Base-by-base conservation (phyloP, 2,797 vertebrate species). In the Gypaetus barbatus region DNA sequence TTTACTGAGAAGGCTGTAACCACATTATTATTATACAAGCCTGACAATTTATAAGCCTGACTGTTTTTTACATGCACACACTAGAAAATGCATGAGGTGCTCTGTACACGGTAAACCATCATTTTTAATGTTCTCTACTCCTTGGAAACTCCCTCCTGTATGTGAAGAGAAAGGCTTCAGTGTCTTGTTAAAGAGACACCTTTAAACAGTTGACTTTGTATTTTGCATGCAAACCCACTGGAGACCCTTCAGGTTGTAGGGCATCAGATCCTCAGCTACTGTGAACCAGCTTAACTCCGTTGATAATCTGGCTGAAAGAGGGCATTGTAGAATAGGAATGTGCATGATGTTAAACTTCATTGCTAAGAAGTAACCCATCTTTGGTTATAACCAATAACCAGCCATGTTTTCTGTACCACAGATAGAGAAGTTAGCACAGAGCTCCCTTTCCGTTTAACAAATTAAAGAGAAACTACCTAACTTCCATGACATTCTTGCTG, bases 281-380 rank as follows among this genome's bases (percentile, higher is more conserved):
- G 22, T 27, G 43, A 84, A 57, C 13, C 43, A 86, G 7, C 15
- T 39, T 4, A 73, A 71, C 54, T 56, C 10, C 51, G 30, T 5
- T 4, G 24, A 65, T 21, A 41, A 63, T 18, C 46, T 27, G 43
- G 13, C 37, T 69, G 51, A 66, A 61, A 66, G 66, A 63, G n/a
- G 23, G 24, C 15, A 7, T 0, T 8, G 58, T 1, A 41, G 49
- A 70, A 28, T 0, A 58, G 49, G 44, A 84, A 75, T 7, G 7
- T 13, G 18, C 37, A 16, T 1, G 14, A 44, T 11, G 30, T 43
- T 21, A 27, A 22, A 13, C 44, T 61, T 44, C 39, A 37, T 7
- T 10, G 54, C 54, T 41, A 41, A 11, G 51, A 70, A 60, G 8
- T 27, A 76, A 73, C 43, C 28, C 10, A 7, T 25, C 79, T 33